Conservation (phyloP, 2,113 vertebrate species). For the Ceyx cyanopectus region DNA sequence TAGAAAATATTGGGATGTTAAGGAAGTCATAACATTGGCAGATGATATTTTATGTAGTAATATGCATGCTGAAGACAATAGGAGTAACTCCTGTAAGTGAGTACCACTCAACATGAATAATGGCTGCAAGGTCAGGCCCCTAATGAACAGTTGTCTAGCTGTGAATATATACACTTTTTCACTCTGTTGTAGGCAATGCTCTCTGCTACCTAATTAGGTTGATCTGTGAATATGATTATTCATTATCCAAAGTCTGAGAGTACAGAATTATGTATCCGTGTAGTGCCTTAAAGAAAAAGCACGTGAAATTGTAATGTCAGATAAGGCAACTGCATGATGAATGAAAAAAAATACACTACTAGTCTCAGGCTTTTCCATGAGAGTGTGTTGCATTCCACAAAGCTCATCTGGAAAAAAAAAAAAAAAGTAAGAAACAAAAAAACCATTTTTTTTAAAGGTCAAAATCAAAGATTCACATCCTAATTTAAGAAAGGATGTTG, state of each 20-base stretch:
- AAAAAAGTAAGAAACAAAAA: neutral
- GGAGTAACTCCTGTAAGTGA: neutral
- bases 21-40: conserved; percentile 53
- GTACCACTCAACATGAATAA: conserved; percentile 50
- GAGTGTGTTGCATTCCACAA: neutral
- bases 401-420: neutral
- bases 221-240: conserved; percentile 55
- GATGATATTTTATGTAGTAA: conserved; percentile 39
- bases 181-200: conserved; percentile 13
- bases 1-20: conserved; percentile 51
- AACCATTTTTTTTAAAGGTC: neutral
- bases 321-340: neutral
- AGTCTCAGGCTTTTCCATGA: neutral
- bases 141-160: conserved; percentile 56
- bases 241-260: conserved; percentile 31
- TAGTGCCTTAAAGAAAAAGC: neutral
- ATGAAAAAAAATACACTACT: neutral
- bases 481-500: neutral
- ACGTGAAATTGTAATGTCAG: neutral
- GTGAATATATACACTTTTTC: conserved; percentile 46
- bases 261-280: neutral
- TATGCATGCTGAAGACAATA: conserved; percentile 42
- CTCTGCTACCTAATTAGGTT: conserved; percentile 55
- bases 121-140: conserved; percentile 55
- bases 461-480: neutral